Evolutionary conservation across 2,888 invertebrate genomes (phyloP), one percentile per base, ranked within the genome.

Genomic region (Neocrepidodera transversa): DNA sequence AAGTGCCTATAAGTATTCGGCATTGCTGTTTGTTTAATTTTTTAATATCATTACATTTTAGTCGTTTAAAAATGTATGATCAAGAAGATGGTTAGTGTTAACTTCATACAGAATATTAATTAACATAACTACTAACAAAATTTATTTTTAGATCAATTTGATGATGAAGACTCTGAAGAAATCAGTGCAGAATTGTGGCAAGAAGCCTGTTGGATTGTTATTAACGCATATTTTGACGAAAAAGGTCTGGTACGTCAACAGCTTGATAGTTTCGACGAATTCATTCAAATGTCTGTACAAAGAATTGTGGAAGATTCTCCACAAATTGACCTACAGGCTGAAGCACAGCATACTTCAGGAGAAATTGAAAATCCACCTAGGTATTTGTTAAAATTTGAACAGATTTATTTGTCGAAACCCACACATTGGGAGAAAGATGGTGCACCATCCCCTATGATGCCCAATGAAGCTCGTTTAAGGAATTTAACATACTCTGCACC

Each of bases 391-490:
- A 99, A 98, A 81, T 99, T 99, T 81, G 98, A 97, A 79, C 98
- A 99, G 82, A 98, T 99, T 77, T 99, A 99, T 78, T 80, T 99
- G 42, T 98, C 98, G 0, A 99, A 99, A 80, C 99, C 99, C 1
- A 99, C 98, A 5, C 99, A 99, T 84, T 99, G 99, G 99, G 99
- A 99, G 80, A 99, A 99, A 82, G 99, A 99, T 84, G 99, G 99
- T 76, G 95, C 97, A 0, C 97, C 98, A 10, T 93, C 95, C 58
- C 97, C 97, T 59, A 97, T 99, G 97, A 99, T 99, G 97, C 99
- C 99, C 0, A 99, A 99, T 76, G 99, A 99, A 81, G 99, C 99
- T 2, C 87, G 99, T 63, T 85, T 99, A 52, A 86, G 99, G 58
- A 99, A 99, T 82, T 83, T 98, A 35, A 97, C 97, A 0, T 99